These are phyloP conservation scores for Taeniopygia guttata DNA, from an alignment of 2,797 vertebrate species.

Conservation along the genomic window DNA sequence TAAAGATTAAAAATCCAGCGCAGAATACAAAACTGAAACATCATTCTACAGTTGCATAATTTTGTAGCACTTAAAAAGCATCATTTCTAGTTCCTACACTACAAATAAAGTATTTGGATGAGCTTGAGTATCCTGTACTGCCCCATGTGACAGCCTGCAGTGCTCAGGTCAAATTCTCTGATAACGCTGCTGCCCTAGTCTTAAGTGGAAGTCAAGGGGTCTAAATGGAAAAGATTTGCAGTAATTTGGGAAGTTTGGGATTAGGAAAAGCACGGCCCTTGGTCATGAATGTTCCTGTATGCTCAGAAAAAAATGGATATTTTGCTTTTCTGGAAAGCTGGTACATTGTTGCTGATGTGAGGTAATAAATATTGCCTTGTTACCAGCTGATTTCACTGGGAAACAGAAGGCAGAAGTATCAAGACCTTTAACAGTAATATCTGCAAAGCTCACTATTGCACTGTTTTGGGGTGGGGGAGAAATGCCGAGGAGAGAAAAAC, in stretches of 20 bases:
- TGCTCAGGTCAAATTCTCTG: neutral
- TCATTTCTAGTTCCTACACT: neutral
- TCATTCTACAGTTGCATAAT: neutral
- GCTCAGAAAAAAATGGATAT: neutral
- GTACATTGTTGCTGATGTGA: neutral
- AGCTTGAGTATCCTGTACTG: neutral
- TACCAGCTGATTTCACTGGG: neutral
- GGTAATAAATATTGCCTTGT: neutral
- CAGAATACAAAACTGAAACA: slow-evolving; percentile 5
- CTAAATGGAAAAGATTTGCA: neutral
- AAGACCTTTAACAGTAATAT: neutral
- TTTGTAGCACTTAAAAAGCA: neutral
- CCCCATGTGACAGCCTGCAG: neutral
- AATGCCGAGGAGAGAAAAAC: neutral
- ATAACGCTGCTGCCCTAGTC: neutral
- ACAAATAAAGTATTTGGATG: neutral
- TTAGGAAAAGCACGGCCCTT: neutral
- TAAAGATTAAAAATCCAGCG: slow-evolving; percentile 43
- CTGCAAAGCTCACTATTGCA: neutral
- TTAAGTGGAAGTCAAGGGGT: neutral
- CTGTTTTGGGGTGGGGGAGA: neutral
- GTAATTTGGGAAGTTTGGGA: neutral
- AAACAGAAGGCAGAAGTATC: neutral
- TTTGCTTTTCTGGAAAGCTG: neutral
- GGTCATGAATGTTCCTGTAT: fast-evolving